A percentile compares a stretch with the other conserved stretches of the same genome.
Conservation (phyloP, 2,113 vertebrate species). For the Myrmophylax atrothorax region DNA sequence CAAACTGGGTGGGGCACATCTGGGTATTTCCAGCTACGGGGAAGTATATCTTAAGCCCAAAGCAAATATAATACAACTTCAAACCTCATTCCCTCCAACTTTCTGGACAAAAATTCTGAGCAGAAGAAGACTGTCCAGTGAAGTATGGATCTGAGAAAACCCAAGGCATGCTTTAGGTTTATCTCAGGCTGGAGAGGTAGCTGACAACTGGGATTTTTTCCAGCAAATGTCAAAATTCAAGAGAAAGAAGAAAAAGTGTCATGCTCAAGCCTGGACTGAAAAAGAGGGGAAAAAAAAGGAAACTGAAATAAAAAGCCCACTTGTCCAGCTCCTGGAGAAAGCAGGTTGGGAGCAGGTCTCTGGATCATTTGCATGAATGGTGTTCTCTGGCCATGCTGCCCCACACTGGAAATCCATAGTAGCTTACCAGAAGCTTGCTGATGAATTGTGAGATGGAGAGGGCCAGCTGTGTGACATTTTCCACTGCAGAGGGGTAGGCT, state of each 20-base stretch:
- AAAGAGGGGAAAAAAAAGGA: background rate
- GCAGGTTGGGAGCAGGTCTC: background rate
- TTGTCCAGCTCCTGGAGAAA: background rate
- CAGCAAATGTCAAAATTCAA: background rate
- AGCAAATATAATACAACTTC: background rate
- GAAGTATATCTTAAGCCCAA: background rate
- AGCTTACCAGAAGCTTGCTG: slow-evolving; percentile 81
- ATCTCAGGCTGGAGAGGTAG: background rate
- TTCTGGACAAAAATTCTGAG: background rate
- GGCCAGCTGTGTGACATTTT: slow-evolving; percentile 85
- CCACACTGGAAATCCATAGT: background rate
- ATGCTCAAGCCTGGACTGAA: background rate
- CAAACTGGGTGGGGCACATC: background rate
- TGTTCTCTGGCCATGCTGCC: background rate
- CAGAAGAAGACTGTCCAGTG: background rate
- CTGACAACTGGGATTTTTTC: background rate
- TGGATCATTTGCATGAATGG: background rate
- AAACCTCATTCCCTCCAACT: background rate
- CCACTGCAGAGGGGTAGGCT: slow-evolving; percentile 84
- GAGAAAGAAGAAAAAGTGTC: background rate
- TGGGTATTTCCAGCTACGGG: background rate
- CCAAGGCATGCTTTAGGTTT: background rate
- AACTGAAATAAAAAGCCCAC: background rate
- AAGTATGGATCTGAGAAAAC: background rate
- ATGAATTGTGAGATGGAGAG: slow-evolving; percentile 85